These are phyloP conservation scores for Synergus gifuensis DNA, from an alignment of 2,888 invertebrate species.

Conservation along the genomic window DNA sequence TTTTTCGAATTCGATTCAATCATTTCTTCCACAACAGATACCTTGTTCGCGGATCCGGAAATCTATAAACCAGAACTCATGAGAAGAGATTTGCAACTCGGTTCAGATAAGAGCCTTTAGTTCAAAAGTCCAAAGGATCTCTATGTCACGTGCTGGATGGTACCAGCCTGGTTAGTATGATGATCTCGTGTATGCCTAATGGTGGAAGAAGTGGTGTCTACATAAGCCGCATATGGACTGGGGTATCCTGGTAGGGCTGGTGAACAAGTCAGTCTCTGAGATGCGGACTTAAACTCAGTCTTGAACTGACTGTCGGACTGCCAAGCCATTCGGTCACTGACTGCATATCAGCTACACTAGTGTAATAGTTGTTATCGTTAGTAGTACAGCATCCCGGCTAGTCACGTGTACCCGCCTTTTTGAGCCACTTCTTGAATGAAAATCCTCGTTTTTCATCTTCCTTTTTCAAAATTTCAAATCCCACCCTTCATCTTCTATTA, in stretches of 20 bases:
- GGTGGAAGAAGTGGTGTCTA: conserved; percentile 51
- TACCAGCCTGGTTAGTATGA: conserved; percentile 46
- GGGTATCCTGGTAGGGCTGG: conserved; percentile 52
- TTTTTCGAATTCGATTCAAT: too few species aligned
- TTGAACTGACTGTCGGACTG: conserved; percentile 54
- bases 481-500: not conserved
- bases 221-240: conserved; percentile 53
- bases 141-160: conserved; percentile 15
- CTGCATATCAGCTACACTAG: conserved; percentile 44
- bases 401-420: conserved; percentile 2
- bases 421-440: not conserved
- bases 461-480: not conserved
- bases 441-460: not conserved
- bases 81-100: not conserved
- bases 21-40: too few species aligned
- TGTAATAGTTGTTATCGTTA: conserved; percentile 43
- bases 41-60: too few species aligned
- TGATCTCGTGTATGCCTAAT: conserved; percentile 45
- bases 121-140: not conserved
- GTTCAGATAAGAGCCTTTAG: not conserved
- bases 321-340: conserved; percentile 52
- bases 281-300: conserved; percentile 54
- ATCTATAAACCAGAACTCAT: not conserved
- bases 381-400: conserved; percentile 38
- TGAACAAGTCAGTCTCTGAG: conserved; percentile 52